Percentiles rank a stretch among this genome's conserved stretches.
phyloP scores from a whole-genome alignment of 1,140 invertebrate species.

The Diplogasteroides magnus region DNA sequence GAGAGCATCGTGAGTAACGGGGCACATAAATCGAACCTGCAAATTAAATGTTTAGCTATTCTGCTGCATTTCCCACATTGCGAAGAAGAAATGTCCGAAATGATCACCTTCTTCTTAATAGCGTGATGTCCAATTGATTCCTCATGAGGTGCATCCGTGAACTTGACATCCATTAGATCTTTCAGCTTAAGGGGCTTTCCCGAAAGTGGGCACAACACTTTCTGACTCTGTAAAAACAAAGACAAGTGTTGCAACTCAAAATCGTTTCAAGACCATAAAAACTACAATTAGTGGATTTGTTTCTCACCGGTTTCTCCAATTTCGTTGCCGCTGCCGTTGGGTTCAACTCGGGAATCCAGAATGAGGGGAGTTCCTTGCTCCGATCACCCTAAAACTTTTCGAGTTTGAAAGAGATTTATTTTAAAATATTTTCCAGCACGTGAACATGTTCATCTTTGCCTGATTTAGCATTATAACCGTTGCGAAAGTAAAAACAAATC shows the following conservation, averaged over 20 bases:
- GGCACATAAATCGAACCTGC: conserved; percentile 87
- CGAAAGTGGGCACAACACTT: conserved; percentile 87
- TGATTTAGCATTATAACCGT: too few relatives aligned
- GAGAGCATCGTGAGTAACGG: conserved; percentile 89
- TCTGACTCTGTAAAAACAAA: conserved; percentile 29
- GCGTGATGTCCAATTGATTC: background rate
- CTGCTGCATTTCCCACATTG: background rate
- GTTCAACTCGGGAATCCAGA: conserved; percentile 93
- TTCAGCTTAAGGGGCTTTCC: conserved; percentile 80
- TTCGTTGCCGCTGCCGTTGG: conserved; percentile 68
- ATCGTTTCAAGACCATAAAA: background rate
- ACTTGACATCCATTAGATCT: conserved; percentile 87
- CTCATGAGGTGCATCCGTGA: conserved; percentile 60
- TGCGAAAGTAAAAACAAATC: too few relatives aligned
- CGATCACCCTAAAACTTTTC: conserved; percentile 2
- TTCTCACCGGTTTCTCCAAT: conserved; percentile 71
- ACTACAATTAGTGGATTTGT: background rate
- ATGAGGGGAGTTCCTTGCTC: conserved; percentile 63
- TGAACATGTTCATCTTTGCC: too few relatives aligned
- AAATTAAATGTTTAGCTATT: conserved; percentile 10
- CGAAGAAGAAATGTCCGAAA: too few relatives aligned
- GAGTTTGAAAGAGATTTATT: too few relatives aligned
- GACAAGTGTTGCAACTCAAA: background rate
- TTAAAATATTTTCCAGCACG: too few relatives aligned
- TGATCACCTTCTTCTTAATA: background rate